Evolutionary conservation across 2,113 vertebrate genomes (phyloP), one percentile per base, ranked within the genome.

Genomic region (Clarias gariepinus): DNA sequence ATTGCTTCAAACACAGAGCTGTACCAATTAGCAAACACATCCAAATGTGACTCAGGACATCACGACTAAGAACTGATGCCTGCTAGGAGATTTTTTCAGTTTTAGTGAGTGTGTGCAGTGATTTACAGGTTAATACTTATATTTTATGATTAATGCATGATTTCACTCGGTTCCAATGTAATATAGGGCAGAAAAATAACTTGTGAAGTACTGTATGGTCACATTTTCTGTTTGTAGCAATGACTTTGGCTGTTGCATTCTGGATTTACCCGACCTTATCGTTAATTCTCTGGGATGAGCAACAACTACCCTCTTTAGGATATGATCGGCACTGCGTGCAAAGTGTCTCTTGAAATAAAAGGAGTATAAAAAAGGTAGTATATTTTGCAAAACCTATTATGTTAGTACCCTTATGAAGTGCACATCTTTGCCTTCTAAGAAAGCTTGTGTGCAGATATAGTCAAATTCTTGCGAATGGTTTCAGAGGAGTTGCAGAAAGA

Each of bases 1-100:
- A 87, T 83, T 87, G 86, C 81, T 83, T 83, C 69, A 41, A 66
- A 87, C 30, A 52, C 41, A 77, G 86, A 87, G 81, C 68, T 74
- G 16, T 66, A 76, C 58, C 71, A 87, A 87, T 87, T 83, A 87
- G 71, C 30, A 23, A 55, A 74, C 53, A 16, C 25, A 28, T 52
- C 52, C 0, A 53, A 85, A 85, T 71, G 25, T 47, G 68, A 19
- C 21, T 36, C 30, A 1, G 28, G 57, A 83, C 30, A 25, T 13
- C 30, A 53, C 3, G 47, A 58, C 41, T 15, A 28, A 11, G 60
- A 61, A 23, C 41, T 41, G n/a, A 76, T 57, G 69, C 9, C 63
- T 55, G 47, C 10, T 61, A 33, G 47, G 25, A 66, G 52, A 25
- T 57, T 66, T 78, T 66, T 79, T 25, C 28, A 77, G 25, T 64